Evolutionary conservation across 2,797 vertebrate species (phyloP).

Genomic region (Pantherophis alleghaniensis): DNA sequence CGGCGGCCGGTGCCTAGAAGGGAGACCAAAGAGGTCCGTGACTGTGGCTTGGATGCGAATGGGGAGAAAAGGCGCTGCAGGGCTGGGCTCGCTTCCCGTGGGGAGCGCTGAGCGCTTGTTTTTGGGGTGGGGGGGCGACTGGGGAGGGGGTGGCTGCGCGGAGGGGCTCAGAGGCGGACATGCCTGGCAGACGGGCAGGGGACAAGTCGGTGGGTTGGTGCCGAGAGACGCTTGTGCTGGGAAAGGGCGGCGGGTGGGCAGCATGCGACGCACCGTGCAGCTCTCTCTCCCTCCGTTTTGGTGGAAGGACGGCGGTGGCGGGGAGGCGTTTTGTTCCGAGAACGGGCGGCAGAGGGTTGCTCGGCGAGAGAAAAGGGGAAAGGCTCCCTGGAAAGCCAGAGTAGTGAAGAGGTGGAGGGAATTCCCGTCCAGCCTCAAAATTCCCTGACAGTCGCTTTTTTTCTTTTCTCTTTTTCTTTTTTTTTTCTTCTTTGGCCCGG

Average conservation of each 20-base stretch:
- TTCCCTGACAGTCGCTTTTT: neutral
- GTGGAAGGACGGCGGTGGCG: neutral
- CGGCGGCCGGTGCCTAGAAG: neutral
- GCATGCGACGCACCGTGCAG: neutral
- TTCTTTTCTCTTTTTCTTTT: no score
- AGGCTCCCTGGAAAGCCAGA: neutral
- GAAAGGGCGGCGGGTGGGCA: neutral
- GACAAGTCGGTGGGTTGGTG: neutral
- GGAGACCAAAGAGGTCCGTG: neutral
- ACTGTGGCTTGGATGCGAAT: neutral
- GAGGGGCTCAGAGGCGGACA: neutral
- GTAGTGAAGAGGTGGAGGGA: neutral
- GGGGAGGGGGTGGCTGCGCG: neutral
- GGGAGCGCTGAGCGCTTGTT: neutral
- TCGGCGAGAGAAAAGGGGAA: neutral
- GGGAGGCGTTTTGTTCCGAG: neutral
- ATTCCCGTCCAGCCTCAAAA: neutral
- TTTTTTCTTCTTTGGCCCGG: neutral
- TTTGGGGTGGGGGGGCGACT: neutral
- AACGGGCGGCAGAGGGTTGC: no score
- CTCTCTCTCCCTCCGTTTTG: neutral
- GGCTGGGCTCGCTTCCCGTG: neutral
- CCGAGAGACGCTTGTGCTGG: neutral
- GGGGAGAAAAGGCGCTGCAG: neutral
- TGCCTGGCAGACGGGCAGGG: neutral